Percentiles rank a stretch among this genome's conserved stretches.
phyloP scores from a whole-genome alignment of 1,140 invertebrate genomes.

The Matsumurasca onukii region DNA sequence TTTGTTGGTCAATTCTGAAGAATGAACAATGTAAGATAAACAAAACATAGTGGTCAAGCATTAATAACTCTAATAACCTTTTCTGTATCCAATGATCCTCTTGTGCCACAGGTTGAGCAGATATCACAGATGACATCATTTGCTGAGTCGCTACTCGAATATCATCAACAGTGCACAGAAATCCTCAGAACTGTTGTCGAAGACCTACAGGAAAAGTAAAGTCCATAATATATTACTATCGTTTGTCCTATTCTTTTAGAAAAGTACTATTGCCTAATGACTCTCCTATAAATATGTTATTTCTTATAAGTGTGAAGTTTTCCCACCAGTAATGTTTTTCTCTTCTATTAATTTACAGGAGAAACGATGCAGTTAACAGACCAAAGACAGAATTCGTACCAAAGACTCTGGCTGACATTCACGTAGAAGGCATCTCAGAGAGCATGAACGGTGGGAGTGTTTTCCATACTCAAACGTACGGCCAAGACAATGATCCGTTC shows the following conservation, averaged over 20 bases:
- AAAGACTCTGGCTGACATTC: slow-evolving; percentile 86
- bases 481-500: slow-evolving; percentile 38
- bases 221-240: no score
- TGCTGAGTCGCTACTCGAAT: slow-evolving; percentile 91
- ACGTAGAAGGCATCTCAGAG: slow-evolving; percentile 67
- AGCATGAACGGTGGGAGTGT: slow-evolving; percentile 56
- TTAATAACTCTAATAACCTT: no score
- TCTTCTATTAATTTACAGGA: slow-evolving; percentile 57
- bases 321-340: no score
- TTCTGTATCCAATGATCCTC: no score
- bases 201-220: slow-evolving; percentile 87
- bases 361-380: slow-evolving; percentile 84
- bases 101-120: slow-evolving; percentile 95
- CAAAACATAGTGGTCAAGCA: no score
- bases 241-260: no score
- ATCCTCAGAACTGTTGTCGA: slow-evolving; percentile 82
- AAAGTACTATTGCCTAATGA: no score
- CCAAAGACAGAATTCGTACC: slow-evolving; percentile 91
- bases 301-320: no score
- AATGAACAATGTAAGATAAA: no score
- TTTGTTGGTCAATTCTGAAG: no score
- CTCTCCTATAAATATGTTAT: no score
- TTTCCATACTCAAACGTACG: slow-evolving; percentile 36
- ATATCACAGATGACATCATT: slow-evolving; percentile 95
- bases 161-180: slow-evolving; percentile 94